Evolutionary conservation across 1,140 invertebrate species (phyloP).

Genomic region (Pectinophora gossypiella): DNA sequence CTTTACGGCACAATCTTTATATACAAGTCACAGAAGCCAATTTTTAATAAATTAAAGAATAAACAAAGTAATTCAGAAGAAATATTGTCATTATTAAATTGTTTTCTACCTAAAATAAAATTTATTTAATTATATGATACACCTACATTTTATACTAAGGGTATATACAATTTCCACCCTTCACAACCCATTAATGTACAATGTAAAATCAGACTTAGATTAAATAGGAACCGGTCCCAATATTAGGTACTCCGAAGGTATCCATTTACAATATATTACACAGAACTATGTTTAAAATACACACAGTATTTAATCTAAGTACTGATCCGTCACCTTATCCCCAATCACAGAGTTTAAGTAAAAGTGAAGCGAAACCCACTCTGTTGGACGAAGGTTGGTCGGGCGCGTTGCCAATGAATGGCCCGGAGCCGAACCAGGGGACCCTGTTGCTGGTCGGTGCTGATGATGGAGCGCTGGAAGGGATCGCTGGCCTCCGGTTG

Average conservation of each 20-base stretch:
- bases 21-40: constrained; percentile 37
- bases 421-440: constrained; percentile 71
- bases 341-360: constrained; percentile 66
- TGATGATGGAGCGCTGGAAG: constrained; percentile 30
- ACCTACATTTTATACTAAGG: constrained; percentile 12
- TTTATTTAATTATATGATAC: no score
- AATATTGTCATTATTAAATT: no score
- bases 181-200: constrained; percentile 23
- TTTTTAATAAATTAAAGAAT: constrained; percentile 35
- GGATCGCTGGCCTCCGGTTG: constrained; percentile 32
- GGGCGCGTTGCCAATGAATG: constrained; percentile 67
- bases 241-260: no score
- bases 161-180: constrained; percentile 12
- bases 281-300: background rate
- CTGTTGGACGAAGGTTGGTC: constrained; percentile 52
- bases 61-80: constrained; percentile 1
- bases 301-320: constrained; percentile 51
- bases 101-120: no score
- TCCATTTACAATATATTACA: no score
- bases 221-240: constrained; percentile 56
- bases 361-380: constrained; percentile 67
- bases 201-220: constrained; percentile 40
- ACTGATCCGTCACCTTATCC: constrained; percentile 52
- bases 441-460: constrained; percentile 52
- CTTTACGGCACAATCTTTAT: constrained; percentile 11